Conservation (phyloP, 2,888 invertebrate genomes). For the Tigriopus californicus region DNA sequence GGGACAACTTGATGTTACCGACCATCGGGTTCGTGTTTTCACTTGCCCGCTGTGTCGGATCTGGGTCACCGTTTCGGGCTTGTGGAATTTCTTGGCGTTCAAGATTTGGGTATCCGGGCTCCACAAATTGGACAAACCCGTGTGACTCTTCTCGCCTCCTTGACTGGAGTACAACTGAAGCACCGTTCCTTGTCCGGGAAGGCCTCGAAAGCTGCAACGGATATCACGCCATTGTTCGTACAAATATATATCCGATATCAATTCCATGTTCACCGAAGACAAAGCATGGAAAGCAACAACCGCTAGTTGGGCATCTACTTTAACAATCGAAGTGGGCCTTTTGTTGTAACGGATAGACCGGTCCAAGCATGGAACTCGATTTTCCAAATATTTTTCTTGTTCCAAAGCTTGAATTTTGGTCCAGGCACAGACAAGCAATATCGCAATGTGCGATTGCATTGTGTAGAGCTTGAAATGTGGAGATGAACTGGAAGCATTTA, state of each 20-base stretch:
- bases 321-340: background rate
- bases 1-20: constrained; percentile 1
- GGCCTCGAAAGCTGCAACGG: background rate
- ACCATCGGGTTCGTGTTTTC: background rate
- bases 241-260: background rate
- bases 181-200: background rate
- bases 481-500: no score
- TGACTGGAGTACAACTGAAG: background rate
- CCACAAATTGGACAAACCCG: background rate
- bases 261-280: background rate
- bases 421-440: no score
- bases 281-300: background rate
- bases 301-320: background rate
- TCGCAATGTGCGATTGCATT: no score
- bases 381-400: background rate
- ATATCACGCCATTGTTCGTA: background rate
- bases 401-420: no score
- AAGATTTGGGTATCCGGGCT: background rate
- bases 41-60: background rate
- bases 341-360: background rate
- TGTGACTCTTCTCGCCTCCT: background rate
- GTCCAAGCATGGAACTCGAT: background rate
- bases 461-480: no score
- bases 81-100: background rate
- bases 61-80: background rate